Percentiles rank a stretch among this genome's conserved stretches.
Evolutionary conservation across 2,113 vertebrate species (phyloP).

Genomic region (Forbesichthys agassizii): DNA sequence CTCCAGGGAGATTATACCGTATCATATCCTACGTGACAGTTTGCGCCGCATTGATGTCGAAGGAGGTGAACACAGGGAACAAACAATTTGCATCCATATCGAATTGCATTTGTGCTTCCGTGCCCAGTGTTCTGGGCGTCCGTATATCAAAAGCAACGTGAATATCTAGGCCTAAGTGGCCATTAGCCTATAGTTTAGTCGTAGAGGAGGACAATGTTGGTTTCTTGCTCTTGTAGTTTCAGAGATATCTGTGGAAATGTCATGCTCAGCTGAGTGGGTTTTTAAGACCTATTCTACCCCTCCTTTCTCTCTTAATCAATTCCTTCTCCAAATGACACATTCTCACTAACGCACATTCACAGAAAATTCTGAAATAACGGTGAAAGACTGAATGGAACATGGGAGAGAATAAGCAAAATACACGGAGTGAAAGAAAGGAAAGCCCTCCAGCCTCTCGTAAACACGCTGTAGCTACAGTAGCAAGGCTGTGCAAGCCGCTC

Average conservation of each 20-base stretch:
- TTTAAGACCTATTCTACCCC: slow-evolving; percentile 40
- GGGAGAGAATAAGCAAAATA: slow-evolving; percentile 24
- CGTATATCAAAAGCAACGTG: not conserved
- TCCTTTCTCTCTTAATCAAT: slow-evolving; percentile 11
- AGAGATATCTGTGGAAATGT: slow-evolving; percentile 51
- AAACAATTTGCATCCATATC: slow-evolving; percentile 9
- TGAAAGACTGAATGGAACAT: slow-evolving; percentile 42
- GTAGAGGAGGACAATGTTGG: slow-evolving; percentile 30
- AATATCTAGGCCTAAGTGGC: slow-evolving; percentile 10
- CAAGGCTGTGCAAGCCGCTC: slow-evolving; percentile 71
- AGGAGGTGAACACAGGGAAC: not conserved
- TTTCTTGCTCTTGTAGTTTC: slow-evolving; percentile 46
- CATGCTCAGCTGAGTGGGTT: slow-evolving; percentile 46
- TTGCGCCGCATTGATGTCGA: not conserved
- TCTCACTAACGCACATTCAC: not conserved
- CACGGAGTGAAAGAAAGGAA: slow-evolving; percentile 41
- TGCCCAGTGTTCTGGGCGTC: slow-evolving; percentile 10
- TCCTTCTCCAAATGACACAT: not conserved
- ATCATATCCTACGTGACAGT: not conserved
- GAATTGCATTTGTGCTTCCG: not conserved
- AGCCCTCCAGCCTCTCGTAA: slow-evolving; percentile 75
- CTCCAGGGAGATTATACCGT: slow-evolving; percentile 7
- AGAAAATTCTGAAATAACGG: slow-evolving; percentile 21
- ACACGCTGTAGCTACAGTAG: slow-evolving; percentile 71
- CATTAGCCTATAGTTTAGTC: slow-evolving; percentile 7